Evolutionary conservation across 2,113 vertebrate species (phyloP), one percentile per base, ranked within the genome.

Genomic region (Marmota monax): DNA sequence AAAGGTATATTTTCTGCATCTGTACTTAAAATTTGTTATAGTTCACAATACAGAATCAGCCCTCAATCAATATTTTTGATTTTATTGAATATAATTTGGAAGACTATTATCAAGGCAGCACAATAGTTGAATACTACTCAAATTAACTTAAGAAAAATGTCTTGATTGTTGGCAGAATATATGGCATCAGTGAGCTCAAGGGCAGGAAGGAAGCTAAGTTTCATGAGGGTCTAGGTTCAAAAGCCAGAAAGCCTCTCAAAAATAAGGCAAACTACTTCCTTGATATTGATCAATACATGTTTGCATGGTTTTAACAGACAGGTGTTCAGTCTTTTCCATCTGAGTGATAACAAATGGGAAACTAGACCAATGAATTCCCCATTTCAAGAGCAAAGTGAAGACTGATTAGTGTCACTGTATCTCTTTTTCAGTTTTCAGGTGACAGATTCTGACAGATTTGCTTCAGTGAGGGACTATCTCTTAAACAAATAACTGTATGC

Each of bases 331-430:
- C 27, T 93, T 80, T 51, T 84, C 80, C 32, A 45, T 56, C 4
- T 84, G 23, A 84, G 11, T 80, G 22, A n/a, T 17, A 56, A 92
- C 58, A 79, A 72, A 65, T 80, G 10, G 42, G 22, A 89, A 94
- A 17, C 10, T 18, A 51, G 6, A 1, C 9, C 11, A 42, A 23
- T 65, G 69, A 76, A 5, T 77, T 94, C 7, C 42, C 32, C 42
- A 72, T 84, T 94, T 89, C 48, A 48, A 84, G 27, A 45, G 8
- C 69, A 79, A 95, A 96, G 27, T 45, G n/a, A 92, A 88, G 45
- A 51, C 20, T 37, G 39, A 58, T 29, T 76, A 11, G 5, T 4
- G 69, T 51, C 48, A 61, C 1, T 42, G 2, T 51, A 61, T 53
- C 76, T 86, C 20, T 84, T 80, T 84, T 84, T 77, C 22, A 23